These are phyloP conservation scores for Bugulina stolonifera DNA, from an alignment of 2,888 invertebrate species.

Conservation along the genomic window DNA sequence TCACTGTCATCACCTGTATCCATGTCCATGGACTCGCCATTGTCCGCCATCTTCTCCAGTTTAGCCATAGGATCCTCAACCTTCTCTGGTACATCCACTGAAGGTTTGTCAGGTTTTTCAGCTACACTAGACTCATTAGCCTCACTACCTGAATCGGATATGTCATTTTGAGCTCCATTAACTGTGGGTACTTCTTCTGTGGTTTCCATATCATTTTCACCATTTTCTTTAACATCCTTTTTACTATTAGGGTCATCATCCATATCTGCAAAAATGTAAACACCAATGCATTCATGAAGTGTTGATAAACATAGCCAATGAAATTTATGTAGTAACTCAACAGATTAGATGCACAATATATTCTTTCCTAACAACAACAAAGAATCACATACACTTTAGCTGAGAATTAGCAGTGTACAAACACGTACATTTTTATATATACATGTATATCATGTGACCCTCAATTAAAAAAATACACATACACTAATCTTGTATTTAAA, in stretches of 20 bases:
- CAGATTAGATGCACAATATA: no score
- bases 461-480: no score
- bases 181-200: background rate
- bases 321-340: no score
- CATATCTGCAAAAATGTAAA: slow-evolving; percentile 11
- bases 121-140: background rate
- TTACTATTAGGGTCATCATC: background rate
- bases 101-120: background rate
- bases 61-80: slow-evolving; percentile 2
- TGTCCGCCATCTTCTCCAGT: background rate
- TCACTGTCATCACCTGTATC: slow-evolving; percentile 25
- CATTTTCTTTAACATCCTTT: background rate
- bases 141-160: background rate
- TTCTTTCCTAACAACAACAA: no score
- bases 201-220: background rate
- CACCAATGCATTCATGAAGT: no score
- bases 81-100: background rate
- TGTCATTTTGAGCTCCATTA: background rate
- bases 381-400: background rate
- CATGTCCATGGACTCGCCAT: slow-evolving; percentile 8
- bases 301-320: no score
- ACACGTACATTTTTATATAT: background rate
- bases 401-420: background rate
- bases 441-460: background rate
- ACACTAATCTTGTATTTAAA: no score